Evolutionary conservation across 2,888 invertebrate species (phyloP).

Genomic region (Camponotus fellah): DNA sequence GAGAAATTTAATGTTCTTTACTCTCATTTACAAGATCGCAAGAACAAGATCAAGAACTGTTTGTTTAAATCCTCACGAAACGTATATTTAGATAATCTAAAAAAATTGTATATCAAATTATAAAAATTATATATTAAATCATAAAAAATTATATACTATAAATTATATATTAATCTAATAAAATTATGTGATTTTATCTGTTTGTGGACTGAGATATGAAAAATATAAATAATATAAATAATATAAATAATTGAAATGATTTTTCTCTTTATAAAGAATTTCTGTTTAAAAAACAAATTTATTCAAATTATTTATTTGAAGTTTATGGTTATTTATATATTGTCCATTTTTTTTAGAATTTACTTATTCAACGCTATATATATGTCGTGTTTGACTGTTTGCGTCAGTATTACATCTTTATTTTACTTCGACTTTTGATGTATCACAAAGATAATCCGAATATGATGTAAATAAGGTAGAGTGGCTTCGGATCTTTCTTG

Average conservation of each 20-base stretch:
- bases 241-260: background rate
- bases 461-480: conserved; percentile 12
- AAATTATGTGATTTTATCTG: background rate
- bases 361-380: background rate
- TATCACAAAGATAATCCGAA: conserved; percentile 29
- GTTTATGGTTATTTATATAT: background rate
- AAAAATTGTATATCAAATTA: background rate
- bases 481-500: background rate
- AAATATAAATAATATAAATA: background rate
- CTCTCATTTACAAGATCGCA: no score
- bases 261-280: background rate
- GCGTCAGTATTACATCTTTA: background rate
- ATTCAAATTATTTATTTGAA: background rate
- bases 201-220: background rate
- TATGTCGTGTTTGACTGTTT: background rate
- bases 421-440: background rate
- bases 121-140: no score
- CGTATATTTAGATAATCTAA: background rate
- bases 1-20: conserved; percentile 18
- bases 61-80: background rate
- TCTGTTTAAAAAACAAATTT: background rate
- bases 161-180: no score
- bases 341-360: background rate
- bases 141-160: no score
- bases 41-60: background rate